These are phyloP conservation scores for Megaustenia siamemsis DNA, from an alignment of 2,888 invertebrate species.

Conservation along the genomic window DNA sequence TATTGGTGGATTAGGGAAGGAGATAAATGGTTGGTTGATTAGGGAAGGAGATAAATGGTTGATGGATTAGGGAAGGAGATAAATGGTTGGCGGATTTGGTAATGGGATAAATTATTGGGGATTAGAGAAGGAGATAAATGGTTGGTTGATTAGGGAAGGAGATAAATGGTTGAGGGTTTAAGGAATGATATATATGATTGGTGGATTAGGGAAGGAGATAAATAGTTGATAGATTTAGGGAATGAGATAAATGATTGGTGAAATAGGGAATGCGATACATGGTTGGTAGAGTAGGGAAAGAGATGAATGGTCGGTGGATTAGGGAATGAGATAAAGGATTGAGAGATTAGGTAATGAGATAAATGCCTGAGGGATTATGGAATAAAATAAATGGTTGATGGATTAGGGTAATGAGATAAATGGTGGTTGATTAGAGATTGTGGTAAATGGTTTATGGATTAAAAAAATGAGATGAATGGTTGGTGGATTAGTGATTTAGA, in stretches of 20 bases:
- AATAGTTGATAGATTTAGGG: background rate
- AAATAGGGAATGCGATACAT: constrained; percentile 17
- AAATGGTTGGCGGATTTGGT: background rate
- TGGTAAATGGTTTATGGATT: too few species aligned
- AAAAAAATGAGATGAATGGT: too few species aligned
- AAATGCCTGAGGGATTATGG: too few species aligned
- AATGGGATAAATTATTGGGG: constrained; percentile 17
- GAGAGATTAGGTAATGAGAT: background rate
- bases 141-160: constrained; percentile 1
- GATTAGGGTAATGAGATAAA: too few species aligned
- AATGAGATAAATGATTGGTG: constrained; percentile 21
- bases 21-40: too few species aligned
- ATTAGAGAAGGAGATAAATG: constrained; percentile 15
- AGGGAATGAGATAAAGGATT: background rate
- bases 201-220: background rate
- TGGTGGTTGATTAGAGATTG: too few species aligned
- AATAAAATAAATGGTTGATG: too few species aligned
- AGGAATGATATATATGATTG: background rate
- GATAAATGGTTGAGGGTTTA: constrained; percentile 15
- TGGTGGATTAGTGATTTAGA: too few species aligned
- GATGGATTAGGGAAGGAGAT: background rate
- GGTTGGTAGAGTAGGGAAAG: constrained; percentile 10
- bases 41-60: too few species aligned
- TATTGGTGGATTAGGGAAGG: too few species aligned
- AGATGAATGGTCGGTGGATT: constrained; percentile 12